Evolutionary conservation across 1,140 invertebrate genomes (phyloP), one percentile per base, ranked within the genome.

Genomic region (Harpegnathos saltator): DNA sequence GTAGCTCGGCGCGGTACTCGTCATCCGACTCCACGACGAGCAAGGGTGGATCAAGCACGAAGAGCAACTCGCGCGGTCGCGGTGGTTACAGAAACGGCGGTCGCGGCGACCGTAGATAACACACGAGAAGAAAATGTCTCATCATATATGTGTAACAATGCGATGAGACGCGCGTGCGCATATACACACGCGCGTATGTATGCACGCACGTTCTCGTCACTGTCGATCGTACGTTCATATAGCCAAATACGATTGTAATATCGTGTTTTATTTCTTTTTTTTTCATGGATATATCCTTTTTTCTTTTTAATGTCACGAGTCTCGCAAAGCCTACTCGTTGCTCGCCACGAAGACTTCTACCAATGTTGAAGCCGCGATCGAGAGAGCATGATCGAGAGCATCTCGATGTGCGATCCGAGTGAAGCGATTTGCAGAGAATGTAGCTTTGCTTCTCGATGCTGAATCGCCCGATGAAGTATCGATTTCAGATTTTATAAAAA

Each of bases 31-130:
- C 82, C 22, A 90, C 83, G 86, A 90, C 83, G 88, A 78, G 3
- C 7, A 89, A 92, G 92, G 90, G 74, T 85, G 88, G 90, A 87
- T 92, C 94, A 63, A 88, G 93, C 12, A 92, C 94, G 52, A 96
- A 96, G 87, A 95, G 94, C 83, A 95, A 94, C 66, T 89, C 95
- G 3, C 91, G 94, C 4, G 95, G 95, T 15, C 93, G 95, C 11
- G 95, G 95, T 0, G 81, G 90, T 11, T 95, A 95, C 81, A 94
- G 94, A 72, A 95, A 94, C 82, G 95, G 85, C 78, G 93, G 86
- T 87, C 94, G 94, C 61, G 92, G 86, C 33, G 94, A 94, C 26
- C 92, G 95, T 44, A 95, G 95, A 94, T 96, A 95, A 93, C 93
- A 93, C 68, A 89, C 74, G 61, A 86, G 82, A 72, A 89, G 84